Conservation (phyloP, 1,140 invertebrate species). For the Sycophaga agraensis region DNA sequence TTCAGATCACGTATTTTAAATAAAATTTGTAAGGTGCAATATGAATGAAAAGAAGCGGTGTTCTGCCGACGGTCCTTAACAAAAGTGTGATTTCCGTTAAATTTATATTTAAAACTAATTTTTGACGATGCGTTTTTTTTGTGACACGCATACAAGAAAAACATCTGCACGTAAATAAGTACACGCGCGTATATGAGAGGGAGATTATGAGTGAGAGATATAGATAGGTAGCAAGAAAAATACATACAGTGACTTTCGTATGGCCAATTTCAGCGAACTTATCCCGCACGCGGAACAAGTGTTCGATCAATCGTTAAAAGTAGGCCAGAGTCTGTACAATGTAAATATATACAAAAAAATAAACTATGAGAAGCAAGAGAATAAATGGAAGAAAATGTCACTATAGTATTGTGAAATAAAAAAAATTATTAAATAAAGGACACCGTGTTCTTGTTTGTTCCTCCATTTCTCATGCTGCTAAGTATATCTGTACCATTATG, state of each 20-base stretch:
- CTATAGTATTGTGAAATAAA: constrained; percentile 16
- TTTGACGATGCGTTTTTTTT: constrained; percentile 3
- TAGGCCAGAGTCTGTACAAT: constrained; percentile 6
- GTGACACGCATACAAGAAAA: constrained; percentile 5
- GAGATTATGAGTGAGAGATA: not conserved
- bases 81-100: not conserved
- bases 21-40: not conserved
- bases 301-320: not conserved
- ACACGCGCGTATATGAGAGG: not conserved
- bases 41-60: not conserved
- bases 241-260: not conserved
- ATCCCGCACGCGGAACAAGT: not conserved
- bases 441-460: constrained; percentile 20
- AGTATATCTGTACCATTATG: constrained; percentile 32
- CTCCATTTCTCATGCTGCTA: constrained; percentile 24
- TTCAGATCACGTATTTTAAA: not conserved
- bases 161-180: constrained; percentile 3
- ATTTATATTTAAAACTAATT: not conserved
- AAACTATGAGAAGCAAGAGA: not conserved
- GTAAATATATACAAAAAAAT: constrained; percentile 22
- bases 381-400: constrained; percentile 19
- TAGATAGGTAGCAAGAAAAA: not conserved
- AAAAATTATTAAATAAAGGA: constrained; percentile 19
- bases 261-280: constrained; percentile 14
- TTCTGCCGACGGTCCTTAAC: constrained; percentile 20